Conservation (phyloP, 2,113 vertebrate species). For the Emydocephalus ijimae region DNA sequence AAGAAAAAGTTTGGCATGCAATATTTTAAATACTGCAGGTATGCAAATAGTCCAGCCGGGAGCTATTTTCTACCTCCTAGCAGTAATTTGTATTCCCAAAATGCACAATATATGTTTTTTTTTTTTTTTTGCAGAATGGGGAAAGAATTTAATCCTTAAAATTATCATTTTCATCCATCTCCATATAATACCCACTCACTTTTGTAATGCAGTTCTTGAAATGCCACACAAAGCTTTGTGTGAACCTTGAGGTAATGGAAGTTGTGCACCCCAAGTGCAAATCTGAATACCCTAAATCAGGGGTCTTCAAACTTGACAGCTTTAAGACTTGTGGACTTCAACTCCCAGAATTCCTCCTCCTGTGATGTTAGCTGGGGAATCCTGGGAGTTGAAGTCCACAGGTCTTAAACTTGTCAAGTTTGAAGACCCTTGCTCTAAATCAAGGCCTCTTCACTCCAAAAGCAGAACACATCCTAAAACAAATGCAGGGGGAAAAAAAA, state of each 20-base stretch:
- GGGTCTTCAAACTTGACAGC: background rate
- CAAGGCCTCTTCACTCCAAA: background rate
- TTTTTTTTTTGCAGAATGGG: background rate
- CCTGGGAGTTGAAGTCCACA: too few relatives aligned
- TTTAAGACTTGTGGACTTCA: too few relatives aligned
- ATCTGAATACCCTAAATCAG: background rate
- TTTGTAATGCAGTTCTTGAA: background rate
- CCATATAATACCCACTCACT: background rate
- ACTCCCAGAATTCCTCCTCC: too few relatives aligned
- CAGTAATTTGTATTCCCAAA: background rate
- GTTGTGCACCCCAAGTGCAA: background rate
- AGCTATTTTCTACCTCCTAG: background rate
- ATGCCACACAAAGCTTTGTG: background rate
- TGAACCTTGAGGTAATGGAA: background rate
- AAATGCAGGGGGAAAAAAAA: background rate
- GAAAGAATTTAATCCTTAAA: background rate
- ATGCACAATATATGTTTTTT: background rate
- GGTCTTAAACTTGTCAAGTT: too few relatives aligned
- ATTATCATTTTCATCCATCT: background rate
- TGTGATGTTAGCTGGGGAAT: too few relatives aligned
- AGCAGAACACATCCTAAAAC: background rate
- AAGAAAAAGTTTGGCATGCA: background rate
- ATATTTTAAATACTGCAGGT: background rate
- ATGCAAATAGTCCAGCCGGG: background rate
- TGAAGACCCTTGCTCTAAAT: background rate